phyloP scores from a whole-genome alignment of 2,113 vertebrate species.

The Clarias macrocephalus region DNA sequence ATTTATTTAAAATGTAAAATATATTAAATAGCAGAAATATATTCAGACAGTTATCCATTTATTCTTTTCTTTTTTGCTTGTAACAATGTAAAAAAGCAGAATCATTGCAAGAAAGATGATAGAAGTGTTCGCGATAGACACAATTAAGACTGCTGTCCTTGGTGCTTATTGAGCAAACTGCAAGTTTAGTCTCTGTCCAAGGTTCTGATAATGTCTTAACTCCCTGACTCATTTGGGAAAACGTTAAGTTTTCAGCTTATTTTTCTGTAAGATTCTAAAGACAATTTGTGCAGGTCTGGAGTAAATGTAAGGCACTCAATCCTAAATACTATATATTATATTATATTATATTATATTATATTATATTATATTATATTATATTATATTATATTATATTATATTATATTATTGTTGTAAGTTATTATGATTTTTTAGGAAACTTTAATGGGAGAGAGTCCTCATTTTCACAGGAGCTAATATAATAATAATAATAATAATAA shows the following conservation, averaged over 20 bases:
- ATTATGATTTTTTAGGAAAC: background rate
- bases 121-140: background rate
- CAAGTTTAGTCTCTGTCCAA: conserved; percentile 47
- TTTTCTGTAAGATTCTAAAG: background rate
- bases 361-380: no score
- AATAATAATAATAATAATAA: background rate
- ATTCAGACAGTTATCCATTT: background rate
- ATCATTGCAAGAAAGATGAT: background rate
- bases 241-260: background rate
- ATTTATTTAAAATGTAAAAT: background rate
- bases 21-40: background rate
- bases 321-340: background rate
- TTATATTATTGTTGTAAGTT: background rate
- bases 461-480: background rate
- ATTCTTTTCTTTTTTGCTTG: background rate
- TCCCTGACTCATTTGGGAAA: background rate
- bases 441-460: background rate
- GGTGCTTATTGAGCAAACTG: conserved; percentile 20
- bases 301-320: background rate
- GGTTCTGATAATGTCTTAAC: conserved; percentile 55
- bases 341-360: no score
- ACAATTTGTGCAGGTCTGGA: background rate
- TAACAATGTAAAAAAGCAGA: background rate
- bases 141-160: conserved; percentile 20
- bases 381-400: no score